These are phyloP conservation scores for Platyura marginata DNA, from an alignment of 1,140 invertebrate genomes.

Conservation along the genomic window DNA sequence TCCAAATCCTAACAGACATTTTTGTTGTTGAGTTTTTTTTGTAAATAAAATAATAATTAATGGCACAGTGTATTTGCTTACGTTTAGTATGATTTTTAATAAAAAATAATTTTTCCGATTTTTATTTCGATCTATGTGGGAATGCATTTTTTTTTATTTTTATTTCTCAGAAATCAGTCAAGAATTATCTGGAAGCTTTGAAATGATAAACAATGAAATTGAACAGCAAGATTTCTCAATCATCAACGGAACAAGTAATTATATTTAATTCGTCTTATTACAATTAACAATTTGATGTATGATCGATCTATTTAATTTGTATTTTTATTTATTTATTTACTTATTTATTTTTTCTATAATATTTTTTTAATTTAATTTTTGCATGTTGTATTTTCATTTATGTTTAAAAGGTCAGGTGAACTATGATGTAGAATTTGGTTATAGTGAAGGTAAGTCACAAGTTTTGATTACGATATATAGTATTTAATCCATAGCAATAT, in stretches of 20 bases:
- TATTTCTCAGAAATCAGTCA: background rate
- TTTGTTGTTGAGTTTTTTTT: no score
- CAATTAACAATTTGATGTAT: no score
- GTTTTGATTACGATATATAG: no score
- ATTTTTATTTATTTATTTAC: background rate
- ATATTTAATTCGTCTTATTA: background rate
- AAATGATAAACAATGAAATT: conserved; percentile 21
- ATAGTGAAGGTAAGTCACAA: background rate
- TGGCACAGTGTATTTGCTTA: no score
- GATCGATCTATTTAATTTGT: background rate
- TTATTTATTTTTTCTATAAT: background rate
- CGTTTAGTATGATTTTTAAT: no score
- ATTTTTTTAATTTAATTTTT: background rate
- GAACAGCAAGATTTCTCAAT: conserved; percentile 13
- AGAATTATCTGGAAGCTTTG: conserved; percentile 17
- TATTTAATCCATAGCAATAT: no score
- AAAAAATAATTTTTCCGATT: no score
- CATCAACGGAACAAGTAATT: conserved; percentile 1
- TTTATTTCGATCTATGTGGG: background rate
- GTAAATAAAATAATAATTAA: no score
- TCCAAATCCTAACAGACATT: no score
- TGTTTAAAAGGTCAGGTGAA: background rate
- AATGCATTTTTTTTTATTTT: conserved; percentile 1
- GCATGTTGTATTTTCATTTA: background rate
- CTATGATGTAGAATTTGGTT: background rate